Conservation (phyloP, 2,797 vertebrate genomes). For the Crocodylus rhombifer region DNA sequence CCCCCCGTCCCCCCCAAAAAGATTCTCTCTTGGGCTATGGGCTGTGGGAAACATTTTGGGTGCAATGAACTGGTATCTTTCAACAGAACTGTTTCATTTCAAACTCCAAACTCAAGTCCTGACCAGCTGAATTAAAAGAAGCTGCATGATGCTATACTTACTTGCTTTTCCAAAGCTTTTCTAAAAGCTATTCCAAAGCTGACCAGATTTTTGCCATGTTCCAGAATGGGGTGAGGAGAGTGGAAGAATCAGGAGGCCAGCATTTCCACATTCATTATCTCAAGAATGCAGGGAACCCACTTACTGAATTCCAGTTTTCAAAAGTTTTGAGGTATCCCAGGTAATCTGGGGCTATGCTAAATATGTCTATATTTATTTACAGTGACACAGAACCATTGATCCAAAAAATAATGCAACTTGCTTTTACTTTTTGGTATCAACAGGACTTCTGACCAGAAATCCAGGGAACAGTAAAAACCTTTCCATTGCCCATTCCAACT, state of each 20-base stretch:
- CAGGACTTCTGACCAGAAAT: not conserved
- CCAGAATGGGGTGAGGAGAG: not conserved
- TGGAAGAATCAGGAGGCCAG: not conserved
- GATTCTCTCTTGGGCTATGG: no score
- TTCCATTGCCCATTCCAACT: not conserved
- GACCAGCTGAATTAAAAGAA: not conserved
- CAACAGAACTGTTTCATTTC: no score
- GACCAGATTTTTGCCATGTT: not conserved
- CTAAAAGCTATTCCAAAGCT: not conserved
- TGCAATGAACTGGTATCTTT: no score
- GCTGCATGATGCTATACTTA: not conserved
- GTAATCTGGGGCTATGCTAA: not conserved
- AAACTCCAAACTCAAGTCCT: not conserved
- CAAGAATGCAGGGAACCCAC: not conserved
- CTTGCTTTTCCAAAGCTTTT: not conserved
- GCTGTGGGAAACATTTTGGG: no score
- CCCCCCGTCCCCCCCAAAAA: no score
- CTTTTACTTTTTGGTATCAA: not conserved
- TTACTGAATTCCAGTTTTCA: not conserved
- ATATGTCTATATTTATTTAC: not conserved
- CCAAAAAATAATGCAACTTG: not conserved
- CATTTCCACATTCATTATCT: not conserved
- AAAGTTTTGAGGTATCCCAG: not conserved
- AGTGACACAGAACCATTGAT: not conserved
- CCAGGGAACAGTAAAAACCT: not conserved